phyloP scores from a whole-genome alignment of 2,113 vertebrate genomes.

The Rhinopomastus cyanomelas region DNA sequence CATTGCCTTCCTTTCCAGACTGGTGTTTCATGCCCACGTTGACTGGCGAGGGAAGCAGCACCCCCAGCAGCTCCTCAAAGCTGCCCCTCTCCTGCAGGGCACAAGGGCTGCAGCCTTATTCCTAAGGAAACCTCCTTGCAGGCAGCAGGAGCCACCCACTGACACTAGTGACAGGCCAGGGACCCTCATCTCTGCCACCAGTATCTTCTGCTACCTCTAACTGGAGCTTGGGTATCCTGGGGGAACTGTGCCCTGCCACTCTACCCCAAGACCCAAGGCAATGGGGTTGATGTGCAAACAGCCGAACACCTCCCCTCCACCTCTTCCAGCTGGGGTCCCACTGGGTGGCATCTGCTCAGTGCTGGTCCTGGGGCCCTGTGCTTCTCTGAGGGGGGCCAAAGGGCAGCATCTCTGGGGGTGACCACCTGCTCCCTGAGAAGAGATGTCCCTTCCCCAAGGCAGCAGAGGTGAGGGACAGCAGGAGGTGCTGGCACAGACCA shows the following conservation, averaged over 20 bases:
- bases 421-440: fast-evolving
- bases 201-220: not conserved
- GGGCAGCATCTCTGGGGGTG: not conserved
- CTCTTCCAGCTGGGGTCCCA: fast-evolving
- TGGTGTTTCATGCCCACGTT: not conserved
- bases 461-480: fast-evolving
- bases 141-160: not conserved
- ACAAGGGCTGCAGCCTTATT: not conserved
- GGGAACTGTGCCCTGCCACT: fast-evolving
- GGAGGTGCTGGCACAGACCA: not conserved
- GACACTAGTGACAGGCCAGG: fast-evolving
- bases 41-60: not conserved
- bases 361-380: fast-evolving
- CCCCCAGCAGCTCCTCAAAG: not conserved
- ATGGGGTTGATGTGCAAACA: not conserved
- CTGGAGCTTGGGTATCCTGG: not conserved
- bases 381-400: too few relatives aligned
- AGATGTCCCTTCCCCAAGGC: not conserved
- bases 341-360: fast-evolving
- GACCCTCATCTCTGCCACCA: fast-evolving
- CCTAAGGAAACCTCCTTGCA: not conserved
- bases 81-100: fast-evolving
- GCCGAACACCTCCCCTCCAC: not conserved
- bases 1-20: not conserved
- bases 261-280: not conserved